Base-by-base conservation (phyloP, 37 sponge, comb jelly and placozoan genomes). In the Ianthella basta region DNA sequence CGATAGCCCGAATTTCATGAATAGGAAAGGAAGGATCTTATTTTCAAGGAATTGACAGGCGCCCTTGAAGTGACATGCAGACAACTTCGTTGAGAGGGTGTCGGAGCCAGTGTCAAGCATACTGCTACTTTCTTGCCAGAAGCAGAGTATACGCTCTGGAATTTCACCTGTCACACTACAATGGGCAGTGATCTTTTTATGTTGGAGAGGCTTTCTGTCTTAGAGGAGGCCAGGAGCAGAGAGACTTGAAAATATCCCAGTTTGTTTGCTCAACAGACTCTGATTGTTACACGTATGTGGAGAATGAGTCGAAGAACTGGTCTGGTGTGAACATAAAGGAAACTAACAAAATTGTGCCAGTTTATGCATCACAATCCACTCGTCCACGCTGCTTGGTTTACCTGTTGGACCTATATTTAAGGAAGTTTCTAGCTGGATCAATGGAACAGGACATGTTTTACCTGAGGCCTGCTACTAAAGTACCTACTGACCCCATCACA, bases 281-380 rank as follows among this genome's bases (percentile, higher is more conserved):
- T 78, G 55, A 78, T 53, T 54, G 55, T 54, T 78, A 78, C 79
- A 78, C 79, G 2, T 78, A 78, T 78, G 79, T 78, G 53, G 79
- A 78, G 55, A 78, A 78, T 78, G 79, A 55, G 24, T 78, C 79
- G 12, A 78, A 81, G 82, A 81, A 81, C 56, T 37, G 14, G 15
- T 29, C 61, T 44, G 63, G 63, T 1, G 60, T 57, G 6, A 39
- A 39, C 39, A 25, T 13, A 44, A 56, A 30, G 60, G 30, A 55
- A 27, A 60, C 16, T 20, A 81, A 81, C 56, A 81, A 81, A 56
- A 16, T 81, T 81, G 82, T 81, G 4, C 54, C 82, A 25, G 38
- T 60, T 14, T 81, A 35, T 70, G 29, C 72, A 30, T 70, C 35
- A 32, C 72, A 1, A 70, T 32, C 29, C 35, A 30, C 72, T 29